Conservation (phyloP, 2,113 vertebrate genomes). For the Cephalopterus ornatus region DNA sequence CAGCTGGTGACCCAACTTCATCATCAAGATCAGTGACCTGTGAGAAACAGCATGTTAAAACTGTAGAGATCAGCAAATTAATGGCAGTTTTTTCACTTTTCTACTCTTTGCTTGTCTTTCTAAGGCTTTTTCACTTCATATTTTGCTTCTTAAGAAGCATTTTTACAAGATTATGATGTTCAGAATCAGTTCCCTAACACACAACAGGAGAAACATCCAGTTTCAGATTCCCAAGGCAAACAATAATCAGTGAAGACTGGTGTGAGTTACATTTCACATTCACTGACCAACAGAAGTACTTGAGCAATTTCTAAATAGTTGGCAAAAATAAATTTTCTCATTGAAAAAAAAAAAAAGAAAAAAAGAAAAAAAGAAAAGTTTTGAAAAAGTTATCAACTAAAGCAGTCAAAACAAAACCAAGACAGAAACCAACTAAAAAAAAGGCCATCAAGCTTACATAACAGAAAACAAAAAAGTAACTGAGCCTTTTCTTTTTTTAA, state of each 20-base stretch:
- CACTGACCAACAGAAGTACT: neutral
- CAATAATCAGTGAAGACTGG: neutral
- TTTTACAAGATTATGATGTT: neutral
- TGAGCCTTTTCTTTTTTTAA: neutral
- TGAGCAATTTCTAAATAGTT: neutral
- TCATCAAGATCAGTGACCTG: constrained; percentile 96
- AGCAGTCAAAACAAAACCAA: neutral
- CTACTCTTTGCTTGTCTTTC: neutral
- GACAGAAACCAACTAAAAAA: neutral
- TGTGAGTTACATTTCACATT: neutral
- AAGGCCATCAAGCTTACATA: neutral
- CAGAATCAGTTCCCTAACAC: neutral
- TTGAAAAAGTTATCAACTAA: neutral
- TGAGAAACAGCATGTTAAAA: neutral
- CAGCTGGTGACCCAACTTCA: constrained; percentile 91
- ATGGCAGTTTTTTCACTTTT: neutral
- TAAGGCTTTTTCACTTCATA: neutral
- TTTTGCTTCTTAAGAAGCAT: neutral
- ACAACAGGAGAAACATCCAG: neutral
- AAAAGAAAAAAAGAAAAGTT: neutral
- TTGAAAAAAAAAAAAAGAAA: neutral
- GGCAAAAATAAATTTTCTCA: neutral
- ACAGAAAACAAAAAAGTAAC: neutral
- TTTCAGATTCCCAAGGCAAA: neutral
- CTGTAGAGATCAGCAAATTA: neutral